phyloP scores from a whole-genome alignment of 2,888 invertebrate species.

The Melanargia galathea region DNA sequence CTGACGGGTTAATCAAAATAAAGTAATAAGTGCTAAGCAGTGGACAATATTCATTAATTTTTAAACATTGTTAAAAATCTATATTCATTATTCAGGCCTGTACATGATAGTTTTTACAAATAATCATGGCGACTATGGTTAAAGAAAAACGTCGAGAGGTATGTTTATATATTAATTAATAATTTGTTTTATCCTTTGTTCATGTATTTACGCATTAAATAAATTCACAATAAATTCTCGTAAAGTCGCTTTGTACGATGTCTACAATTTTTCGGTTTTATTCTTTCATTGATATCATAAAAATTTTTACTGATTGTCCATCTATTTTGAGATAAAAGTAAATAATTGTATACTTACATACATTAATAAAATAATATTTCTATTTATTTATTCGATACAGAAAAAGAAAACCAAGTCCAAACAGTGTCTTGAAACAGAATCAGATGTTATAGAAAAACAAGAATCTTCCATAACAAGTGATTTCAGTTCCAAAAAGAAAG shows the following conservation, averaged over 20 bases:
- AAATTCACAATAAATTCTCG: background rate
- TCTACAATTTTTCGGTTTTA: background rate
- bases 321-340: too few relatives aligned
- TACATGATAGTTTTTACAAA: background rate
- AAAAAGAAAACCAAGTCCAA: slow-evolving; percentile 66
- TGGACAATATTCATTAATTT: too few relatives aligned
- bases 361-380: too few relatives aligned
- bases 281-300: background rate
- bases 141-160: slow-evolving; percentile 71
- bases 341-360: too few relatives aligned
- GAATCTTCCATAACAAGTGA: background rate
- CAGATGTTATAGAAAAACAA: slow-evolving; percentile 29
- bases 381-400: slow-evolving; percentile 44
- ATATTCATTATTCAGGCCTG: background rate
- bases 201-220: slow-evolving; percentile 46
- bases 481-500: background rate
- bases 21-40: too few relatives aligned
- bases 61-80: too few relatives aligned
- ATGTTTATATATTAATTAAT: slow-evolving; percentile 43
- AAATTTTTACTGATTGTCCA: too few relatives aligned
- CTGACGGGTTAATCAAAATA: too few relatives aligned
- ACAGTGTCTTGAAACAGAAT: slow-evolving; percentile 27
- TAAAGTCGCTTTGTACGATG: background rate
- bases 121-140: slow-evolving; percentile 68
- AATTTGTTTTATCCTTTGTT: slow-evolving; percentile 38